Evolutionary conservation across 2,888 invertebrate species (phyloP), one percentile per base, ranked within the genome.

Genomic region (Drosophila nr. perissopoda): DNA sequence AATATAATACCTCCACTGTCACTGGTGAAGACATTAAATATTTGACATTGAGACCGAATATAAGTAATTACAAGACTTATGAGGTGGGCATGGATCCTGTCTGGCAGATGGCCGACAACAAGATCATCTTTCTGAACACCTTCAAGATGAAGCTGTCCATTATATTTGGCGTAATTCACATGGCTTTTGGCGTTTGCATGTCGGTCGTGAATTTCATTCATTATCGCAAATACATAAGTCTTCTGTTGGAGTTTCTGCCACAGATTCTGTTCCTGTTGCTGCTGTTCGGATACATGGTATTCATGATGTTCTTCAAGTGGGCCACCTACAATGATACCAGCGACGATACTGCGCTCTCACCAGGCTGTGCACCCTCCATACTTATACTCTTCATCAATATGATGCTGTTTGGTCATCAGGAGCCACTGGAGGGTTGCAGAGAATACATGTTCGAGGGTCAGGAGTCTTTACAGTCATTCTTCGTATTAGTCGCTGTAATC

Each of bases 61-160:
- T 56, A 80, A 94, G 57, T 94, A 95, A 87, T 90, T 97, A 58
- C 94, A 97, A 97, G 0, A 96, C 96, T 0, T 95, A 95, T 77
- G 96, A 97, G 0, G 94, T 99, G 75, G 99, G 99, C 2, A 93
- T 99, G 85, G 99, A 95, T 88, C 95, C 95, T 0, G 94, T 96
- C 6, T 96, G 96, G 96, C 96, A 96, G 94, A 90, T 95, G 91
- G 95, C 96, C 33, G 95, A 95, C 74, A 99, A 99, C 94, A 98
- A 98, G 93, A 98, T 99, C 82, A 96, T 98, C 76, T 99, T 98
- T 94, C 93, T 97, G 75, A 99, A 99, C 94, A 97, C 98, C 0
- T 98, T 96, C 94, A 99, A 99, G 94, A 99, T 99, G 99, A 97
- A 98, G 92, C 94, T 98, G 75, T 98, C 99, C 54, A 97, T 99